A percentile compares a stretch with the other conserved stretches of the same genome.
phyloP scores from a whole-genome alignment of 2,113 vertebrate genomes.

The Prolemur simus region DNA sequence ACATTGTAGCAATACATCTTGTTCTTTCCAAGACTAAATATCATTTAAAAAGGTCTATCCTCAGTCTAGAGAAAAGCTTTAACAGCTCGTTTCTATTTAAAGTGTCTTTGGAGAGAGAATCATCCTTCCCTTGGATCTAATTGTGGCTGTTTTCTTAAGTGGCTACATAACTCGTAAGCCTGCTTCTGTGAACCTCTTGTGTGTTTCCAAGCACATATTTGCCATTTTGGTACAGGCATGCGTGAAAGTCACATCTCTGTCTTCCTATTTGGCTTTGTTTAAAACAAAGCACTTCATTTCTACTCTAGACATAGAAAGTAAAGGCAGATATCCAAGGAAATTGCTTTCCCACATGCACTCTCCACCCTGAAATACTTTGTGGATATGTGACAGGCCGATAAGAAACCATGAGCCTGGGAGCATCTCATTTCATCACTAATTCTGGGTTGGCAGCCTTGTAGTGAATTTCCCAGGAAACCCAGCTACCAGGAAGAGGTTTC shows the following conservation, averaged over 20 bases:
- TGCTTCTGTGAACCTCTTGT: not conserved
- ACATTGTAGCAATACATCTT: constrained; percentile 29
- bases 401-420: not conserved
- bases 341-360: not conserved
- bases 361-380: not conserved
- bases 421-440: not conserved
- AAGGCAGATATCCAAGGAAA: not conserved
- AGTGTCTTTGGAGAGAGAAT: constrained; percentile 34
- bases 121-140: constrained; percentile 24
- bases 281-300: not conserved
- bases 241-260: not conserved
- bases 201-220: not conserved
- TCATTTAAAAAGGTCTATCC: constrained; percentile 40
- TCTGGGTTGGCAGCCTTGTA: not conserved
- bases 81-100: constrained; percentile 7
- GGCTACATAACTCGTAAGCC: not conserved
- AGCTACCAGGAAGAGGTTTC: not conserved
- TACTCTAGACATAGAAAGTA: not conserved
- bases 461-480: not conserved
- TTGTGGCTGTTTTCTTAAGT: constrained; percentile 11
- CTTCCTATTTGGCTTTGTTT: not conserved
- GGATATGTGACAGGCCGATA: not conserved
- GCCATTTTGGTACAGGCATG: not conserved
- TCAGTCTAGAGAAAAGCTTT: constrained; percentile 4
- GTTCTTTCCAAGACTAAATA: constrained; percentile 51